A percentile compares a stretch with the other conserved stretches of the same genome.
Evolutionary conservation across 2,888 invertebrate genomes (phyloP).

Genomic region (Andricus curvator): DNA sequence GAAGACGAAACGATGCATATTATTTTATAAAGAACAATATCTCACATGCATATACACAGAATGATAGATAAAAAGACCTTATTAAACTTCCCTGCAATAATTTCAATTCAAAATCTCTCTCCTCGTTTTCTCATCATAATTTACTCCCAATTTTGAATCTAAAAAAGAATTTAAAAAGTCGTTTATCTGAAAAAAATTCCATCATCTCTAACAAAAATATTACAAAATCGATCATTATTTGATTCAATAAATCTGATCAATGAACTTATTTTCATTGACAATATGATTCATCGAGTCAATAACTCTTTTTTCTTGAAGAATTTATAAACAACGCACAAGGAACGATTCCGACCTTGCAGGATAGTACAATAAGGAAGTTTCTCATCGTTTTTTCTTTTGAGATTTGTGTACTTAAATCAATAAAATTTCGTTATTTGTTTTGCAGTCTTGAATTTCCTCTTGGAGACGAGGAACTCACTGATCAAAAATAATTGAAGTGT

Average conservation of each 20-base stretch:
- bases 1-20: conserved; percentile 24
- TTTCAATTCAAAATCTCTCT: background rate
- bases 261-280: background rate
- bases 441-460: background rate
- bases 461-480: background rate
- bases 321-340: background rate
- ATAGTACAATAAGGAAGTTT: background rate
- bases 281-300: background rate
- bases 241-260: background rate
- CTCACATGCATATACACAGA: background rate
- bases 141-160: background rate
- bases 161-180: no score
- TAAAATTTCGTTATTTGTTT: background rate
- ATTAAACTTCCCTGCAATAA: background rate
- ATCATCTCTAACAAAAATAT: background rate
- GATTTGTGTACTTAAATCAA: background rate
- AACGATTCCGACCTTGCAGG: background rate
- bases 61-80: conserved; percentile 1
- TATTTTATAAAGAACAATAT: conserved; percentile 13
- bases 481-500: background rate
- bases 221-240: background rate
- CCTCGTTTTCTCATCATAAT: background rate
- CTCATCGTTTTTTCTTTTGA: background rate
- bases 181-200: background rate
- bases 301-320: background rate